phyloP scores from a whole-genome alignment of 1,140 invertebrate genomes.

The Zaprionus tsacasi region DNA sequence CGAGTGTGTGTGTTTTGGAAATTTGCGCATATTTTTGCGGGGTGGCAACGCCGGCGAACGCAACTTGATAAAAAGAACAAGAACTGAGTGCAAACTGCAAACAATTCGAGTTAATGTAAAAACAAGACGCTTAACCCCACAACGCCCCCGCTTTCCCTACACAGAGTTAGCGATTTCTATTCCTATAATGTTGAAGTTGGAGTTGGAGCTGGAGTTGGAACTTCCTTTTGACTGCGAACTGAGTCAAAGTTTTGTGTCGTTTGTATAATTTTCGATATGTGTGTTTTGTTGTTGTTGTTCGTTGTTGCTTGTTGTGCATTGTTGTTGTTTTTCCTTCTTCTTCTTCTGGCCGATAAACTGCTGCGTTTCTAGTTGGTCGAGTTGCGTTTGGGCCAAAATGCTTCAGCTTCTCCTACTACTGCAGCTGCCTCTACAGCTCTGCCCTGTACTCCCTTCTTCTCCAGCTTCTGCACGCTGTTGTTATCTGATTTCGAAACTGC shows the following conservation, averaged over 20 bases:
- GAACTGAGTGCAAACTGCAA: slow-evolving; percentile 44
- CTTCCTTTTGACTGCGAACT: slow-evolving; percentile 10
- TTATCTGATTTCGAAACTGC: slow-evolving; percentile 62
- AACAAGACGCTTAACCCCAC: slow-evolving; percentile 40
- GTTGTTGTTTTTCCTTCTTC: slow-evolving; percentile 9
- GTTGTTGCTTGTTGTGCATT: slow-evolving; percentile 1
- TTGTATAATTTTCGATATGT: slow-evolving; percentile 42
- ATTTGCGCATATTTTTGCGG: slow-evolving; percentile 60
- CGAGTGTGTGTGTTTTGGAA: slow-evolving; percentile 6
- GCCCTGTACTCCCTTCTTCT: slow-evolving; percentile 11
- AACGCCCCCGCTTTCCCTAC: not conserved
- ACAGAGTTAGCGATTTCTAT: not conserved
- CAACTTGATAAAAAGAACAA: slow-evolving; percentile 39
- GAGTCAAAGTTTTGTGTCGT: slow-evolving; percentile 46
- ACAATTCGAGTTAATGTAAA: slow-evolving; percentile 56
- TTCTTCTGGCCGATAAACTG: slow-evolving; percentile 44
- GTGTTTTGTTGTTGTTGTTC: slow-evolving; percentile 7
- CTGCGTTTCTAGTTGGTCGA: slow-evolving; percentile 25
- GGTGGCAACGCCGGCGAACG: slow-evolving; percentile 10
- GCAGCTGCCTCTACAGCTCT: not conserved
- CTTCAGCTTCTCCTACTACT: not conserved
- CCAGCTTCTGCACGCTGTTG: slow-evolving; percentile 10
- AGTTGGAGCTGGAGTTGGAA: not conserved
- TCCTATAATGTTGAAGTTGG: not conserved
- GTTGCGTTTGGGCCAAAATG: not conserved